Base-by-base conservation (phyloP, 1,140 invertebrate species). In the Drosophila tristis region DNA sequence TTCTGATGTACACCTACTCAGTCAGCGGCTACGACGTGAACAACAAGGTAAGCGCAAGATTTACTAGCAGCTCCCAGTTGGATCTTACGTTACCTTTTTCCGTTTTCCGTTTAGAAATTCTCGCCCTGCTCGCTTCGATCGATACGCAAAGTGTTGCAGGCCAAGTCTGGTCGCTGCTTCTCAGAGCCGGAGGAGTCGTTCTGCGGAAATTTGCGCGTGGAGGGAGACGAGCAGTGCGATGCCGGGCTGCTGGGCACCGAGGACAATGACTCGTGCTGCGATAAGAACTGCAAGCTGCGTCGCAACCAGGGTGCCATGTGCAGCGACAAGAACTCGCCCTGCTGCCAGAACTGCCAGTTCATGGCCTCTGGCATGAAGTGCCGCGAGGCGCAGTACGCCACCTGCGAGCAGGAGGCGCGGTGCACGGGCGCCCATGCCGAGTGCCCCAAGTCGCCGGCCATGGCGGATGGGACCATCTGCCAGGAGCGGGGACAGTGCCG, bases 1-100 rank as follows among this genome's bases (percentile, higher is more conserved):
- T 97, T 92, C 94, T 99, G 48, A 99, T 99, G 98, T 99, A 99
- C 92, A 98, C 98, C 0, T 99, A 99, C 92, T 98, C 97, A 79
- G 98, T 99, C 56, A 98, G 96, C 91, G 98, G 98, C 4, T 99
- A 98, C 91, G 98, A 99, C 91, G 95, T 97, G 48, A 99, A 99
- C 89, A 99, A 99, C 86, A 98, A 98, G 95, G 97, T 98, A 71
- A 42, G 9, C 13, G 5, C n/a, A 11, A 23, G 11, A 16, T 39
- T 49, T 35, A 13, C 11, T 20, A 26, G 20, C 20, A 20, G 20
- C 16, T 35, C 4, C 8, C 26, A n/a, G 13, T 16, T 49, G 26
- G 6, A 7, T 15, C 20, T 9, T 13, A 29, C 9, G 2, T 23
- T 49, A n/a, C n/a, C 5, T 6, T 53, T n/a, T 20, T 20, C 20